A percentile compares a stretch with the other conserved stretches of the same genome.
Conservation (phyloP, 2,113 vertebrate species). For the Eudyptes chrysolophus region DNA sequence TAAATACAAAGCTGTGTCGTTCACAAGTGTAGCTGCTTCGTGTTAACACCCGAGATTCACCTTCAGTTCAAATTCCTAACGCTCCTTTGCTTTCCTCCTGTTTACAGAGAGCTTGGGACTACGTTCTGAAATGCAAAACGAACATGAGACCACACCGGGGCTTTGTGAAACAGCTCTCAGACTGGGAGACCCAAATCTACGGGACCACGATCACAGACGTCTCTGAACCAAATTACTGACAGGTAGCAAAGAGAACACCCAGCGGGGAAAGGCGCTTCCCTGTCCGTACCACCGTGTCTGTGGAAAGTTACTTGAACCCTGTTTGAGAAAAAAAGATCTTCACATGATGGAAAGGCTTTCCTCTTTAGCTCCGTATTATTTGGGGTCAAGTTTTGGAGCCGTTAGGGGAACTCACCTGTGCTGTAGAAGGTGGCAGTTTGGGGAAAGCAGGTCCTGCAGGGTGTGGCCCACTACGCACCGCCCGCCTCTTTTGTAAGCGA, state of each 20-base stretch:
- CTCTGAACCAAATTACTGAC: slow-evolving; percentile 70
- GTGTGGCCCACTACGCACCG: rapidly evolving
- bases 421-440: not conserved
- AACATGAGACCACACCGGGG: slow-evolving; percentile 77
- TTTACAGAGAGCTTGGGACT: slow-evolving; percentile 82
- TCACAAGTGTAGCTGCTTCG: not conserved
- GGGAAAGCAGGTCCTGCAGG: not conserved
- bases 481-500: not conserved
- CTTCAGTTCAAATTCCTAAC: not conserved
- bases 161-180: slow-evolving; percentile 82
- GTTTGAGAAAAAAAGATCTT: not conserved
- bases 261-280: not conserved
- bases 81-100: not conserved
- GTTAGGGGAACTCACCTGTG: not conserved
- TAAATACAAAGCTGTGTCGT: not conserved
- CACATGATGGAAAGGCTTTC: not conserved
- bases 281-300: rapidly evolving
- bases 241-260: not conserved
- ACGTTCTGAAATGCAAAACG: slow-evolving; percentile 77
- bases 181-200: slow-evolving; percentile 78
- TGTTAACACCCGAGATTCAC: rapidly evolving
- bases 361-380: not conserved
- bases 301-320: not conserved
- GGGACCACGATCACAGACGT: slow-evolving; percentile 68
- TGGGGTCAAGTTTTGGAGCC: not conserved